Evolutionary conservation across 2,113 vertebrate genomes (phyloP).

Genomic region (Lota lota): DNA sequence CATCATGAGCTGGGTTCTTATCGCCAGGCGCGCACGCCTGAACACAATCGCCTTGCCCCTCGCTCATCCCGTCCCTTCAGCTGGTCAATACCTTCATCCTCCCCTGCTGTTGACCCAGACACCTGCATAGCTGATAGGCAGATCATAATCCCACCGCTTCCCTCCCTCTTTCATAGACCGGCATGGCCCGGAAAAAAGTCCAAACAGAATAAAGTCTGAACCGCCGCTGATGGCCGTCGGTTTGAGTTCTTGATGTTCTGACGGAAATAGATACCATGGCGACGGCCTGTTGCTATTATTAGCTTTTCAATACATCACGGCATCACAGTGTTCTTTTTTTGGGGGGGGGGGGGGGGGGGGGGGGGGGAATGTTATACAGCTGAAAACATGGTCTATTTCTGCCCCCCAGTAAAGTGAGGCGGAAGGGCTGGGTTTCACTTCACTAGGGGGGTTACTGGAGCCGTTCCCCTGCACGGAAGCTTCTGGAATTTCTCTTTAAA

Average conservation of each 20-base stretch:
- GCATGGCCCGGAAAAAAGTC: too few relatives aligned
- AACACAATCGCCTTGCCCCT: slow-evolving; percentile 68
- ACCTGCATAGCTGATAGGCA: slow-evolving; percentile 21
- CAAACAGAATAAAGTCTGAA: too few relatives aligned
- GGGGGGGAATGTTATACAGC: not conserved
- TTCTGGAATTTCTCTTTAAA: not conserved
- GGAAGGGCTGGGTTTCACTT: too few relatives aligned
- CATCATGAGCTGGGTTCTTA: slow-evolving; percentile 65
- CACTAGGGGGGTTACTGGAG: too few relatives aligned
- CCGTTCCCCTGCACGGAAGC: not conserved
- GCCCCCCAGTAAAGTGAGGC: too few relatives aligned
- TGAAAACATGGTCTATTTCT: not conserved
- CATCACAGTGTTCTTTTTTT: not conserved
- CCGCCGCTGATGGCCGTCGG: too few relatives aligned
- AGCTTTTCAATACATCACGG: not conserved
- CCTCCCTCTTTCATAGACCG: too few relatives aligned
- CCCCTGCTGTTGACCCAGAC: slow-evolving; percentile 48
- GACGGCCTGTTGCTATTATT: too few relatives aligned
- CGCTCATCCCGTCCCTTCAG: slow-evolving; percentile 54
- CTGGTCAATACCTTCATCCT: slow-evolving; percentile 58
- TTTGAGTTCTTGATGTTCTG: too few relatives aligned
- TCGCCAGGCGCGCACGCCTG: slow-evolving; percentile 51
- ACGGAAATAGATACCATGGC: not conserved
- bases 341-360: too few relatives aligned
- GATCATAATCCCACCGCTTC: not conserved